A percentile compares a stretch with the other conserved stretches of the same genome.
phyloP scores from a whole-genome alignment of 2,113 vertebrate species.

The Bufo bufo region DNA sequence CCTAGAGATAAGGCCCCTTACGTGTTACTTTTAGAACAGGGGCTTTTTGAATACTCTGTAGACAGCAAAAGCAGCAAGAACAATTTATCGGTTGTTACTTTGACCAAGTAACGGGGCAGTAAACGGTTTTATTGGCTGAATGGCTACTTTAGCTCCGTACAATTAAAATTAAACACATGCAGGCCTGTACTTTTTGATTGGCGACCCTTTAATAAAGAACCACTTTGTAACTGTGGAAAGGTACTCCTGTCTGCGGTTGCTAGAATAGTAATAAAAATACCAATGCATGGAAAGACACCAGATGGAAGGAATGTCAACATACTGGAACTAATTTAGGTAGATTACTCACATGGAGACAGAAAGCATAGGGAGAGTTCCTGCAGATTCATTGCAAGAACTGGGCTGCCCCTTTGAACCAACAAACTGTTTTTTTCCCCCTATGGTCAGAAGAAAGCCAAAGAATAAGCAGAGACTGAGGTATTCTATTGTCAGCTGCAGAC shows the following conservation, averaged over 20 bases:
- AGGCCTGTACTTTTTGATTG: slow-evolving; percentile 63
- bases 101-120: slow-evolving; percentile 35
- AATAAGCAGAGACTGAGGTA: slow-evolving; percentile 63
- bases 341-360: slow-evolving; percentile 67
- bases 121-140: slow-evolving; percentile 15
- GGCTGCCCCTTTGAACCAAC: slow-evolving; percentile 68
- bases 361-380: slow-evolving; percentile 70
- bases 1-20: background rate
- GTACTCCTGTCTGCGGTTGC: slow-evolving; percentile 69
- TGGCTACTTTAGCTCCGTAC: slow-evolving; percentile 51
- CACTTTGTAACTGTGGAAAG: slow-evolving; percentile 68
- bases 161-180: slow-evolving; percentile 67
- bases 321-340: slow-evolving; percentile 72
- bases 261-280: slow-evolving; percentile 70
- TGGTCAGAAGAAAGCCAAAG: slow-evolving; percentile 66
- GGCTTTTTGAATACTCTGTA: background rate
- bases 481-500: slow-evolving; percentile 3
- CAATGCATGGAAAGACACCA: slow-evolving; percentile 68
- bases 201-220: slow-evolving; percentile 69
- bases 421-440: slow-evolving; percentile 64
- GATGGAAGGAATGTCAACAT: slow-evolving; percentile 69
- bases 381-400: slow-evolving; percentile 63
- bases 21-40: background rate
- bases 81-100: slow-evolving; percentile 29
- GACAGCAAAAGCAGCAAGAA: background rate